Base-by-base conservation (phyloP, 1,140 invertebrate genomes). In the Drosophila navojoa region DNA sequence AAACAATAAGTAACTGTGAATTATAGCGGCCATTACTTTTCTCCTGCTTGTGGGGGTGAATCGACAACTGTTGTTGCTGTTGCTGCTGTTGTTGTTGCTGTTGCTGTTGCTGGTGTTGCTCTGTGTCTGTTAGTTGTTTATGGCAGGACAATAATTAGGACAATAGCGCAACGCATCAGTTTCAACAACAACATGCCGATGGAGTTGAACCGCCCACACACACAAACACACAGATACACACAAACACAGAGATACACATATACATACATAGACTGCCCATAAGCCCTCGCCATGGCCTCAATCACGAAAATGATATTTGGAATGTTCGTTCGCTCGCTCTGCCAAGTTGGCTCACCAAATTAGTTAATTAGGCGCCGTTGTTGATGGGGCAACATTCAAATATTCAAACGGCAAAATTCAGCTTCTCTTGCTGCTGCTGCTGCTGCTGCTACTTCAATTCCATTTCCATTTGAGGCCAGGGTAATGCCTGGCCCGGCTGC, bases 1-100 rank as follows among this genome's bases (percentile, higher is more conserved):
- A 90, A 90, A 86, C 81, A 86, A 90, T 90, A 90, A 90, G 78
- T 90, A 90, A 90, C 86, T 86, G 87, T 90, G 86, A 90, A 90
- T 90, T 90, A 90, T 90, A 81, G 79, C 68, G 82, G 86, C 81
- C 86, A 90, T 90, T 90, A 90, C 79, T 81, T 86, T 78, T 67
- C 81, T 73, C 73, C 58, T 25, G 11, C 50, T 49, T 53, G 63
- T 57, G 67, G 63, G 67, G 67, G 72, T 75, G 72, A 71, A 75
- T 71, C 47, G 63, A 25, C 55, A 68, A 69, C 44, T 19, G 32
- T 49, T 42, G 42, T 60, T 60, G 71, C 3, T 60, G 52, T 32
- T 50, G 35, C 15, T 52, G 47, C 40, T 62, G 71, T 22, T 60
- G 52, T 32, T 50, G 35, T 22, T 52, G 47, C 40, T 62, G 29